Evolutionary conservation across 2,113 vertebrate genomes (phyloP).

Genomic region (Triplophysa dalaica): DNA sequence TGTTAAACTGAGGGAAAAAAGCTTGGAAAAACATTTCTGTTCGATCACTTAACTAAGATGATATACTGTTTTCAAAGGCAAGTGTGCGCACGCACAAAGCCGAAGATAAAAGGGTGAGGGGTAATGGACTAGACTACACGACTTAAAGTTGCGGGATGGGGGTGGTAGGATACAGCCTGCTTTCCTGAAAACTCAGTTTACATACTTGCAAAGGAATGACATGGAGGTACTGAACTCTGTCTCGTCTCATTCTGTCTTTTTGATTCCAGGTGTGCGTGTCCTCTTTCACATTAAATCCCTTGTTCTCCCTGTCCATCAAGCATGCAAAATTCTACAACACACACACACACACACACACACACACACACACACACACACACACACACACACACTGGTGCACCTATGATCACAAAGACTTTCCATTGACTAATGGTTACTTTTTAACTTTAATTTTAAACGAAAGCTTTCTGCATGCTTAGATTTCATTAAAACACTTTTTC

Average conservation of each 20-base stretch:
- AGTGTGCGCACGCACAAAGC: slow-evolving; percentile 41
- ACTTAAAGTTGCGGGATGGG: slow-evolving; percentile 13
- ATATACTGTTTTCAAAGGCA: slow-evolving; percentile 20
- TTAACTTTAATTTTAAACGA: too few relatives aligned
- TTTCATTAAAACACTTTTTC: too few relatives aligned
- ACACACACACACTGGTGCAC: neutral
- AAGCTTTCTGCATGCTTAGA: too few relatives aligned
- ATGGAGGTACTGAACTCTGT: slow-evolving; percentile 47
- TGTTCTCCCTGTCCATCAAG: slow-evolving; percentile 21
- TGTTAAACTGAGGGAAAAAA: too few relatives aligned
- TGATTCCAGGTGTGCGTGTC: slow-evolving; percentile 50
- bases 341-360: slow-evolving; percentile 5
- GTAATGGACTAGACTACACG: slow-evolving; percentile 33
- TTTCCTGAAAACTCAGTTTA: slow-evolving; percentile 54
- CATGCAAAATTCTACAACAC: slow-evolving; percentile 45
- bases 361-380: slow-evolving; percentile 4
- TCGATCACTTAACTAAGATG: neutral
- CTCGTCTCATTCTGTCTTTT: slow-evolving; percentile 40
- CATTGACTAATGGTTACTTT: too few relatives aligned
- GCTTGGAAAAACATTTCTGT: too few relatives aligned
- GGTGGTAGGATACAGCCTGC: slow-evolving; percentile 19
- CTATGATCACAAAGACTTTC: too few relatives aligned
- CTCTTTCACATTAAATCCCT: slow-evolving; percentile 28
- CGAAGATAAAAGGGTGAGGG: slow-evolving; percentile 43
- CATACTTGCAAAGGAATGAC: slow-evolving; percentile 59